Conservation (phyloP, 2,888 invertebrate genomes). For the Eupithecia tripunctaria region DNA sequence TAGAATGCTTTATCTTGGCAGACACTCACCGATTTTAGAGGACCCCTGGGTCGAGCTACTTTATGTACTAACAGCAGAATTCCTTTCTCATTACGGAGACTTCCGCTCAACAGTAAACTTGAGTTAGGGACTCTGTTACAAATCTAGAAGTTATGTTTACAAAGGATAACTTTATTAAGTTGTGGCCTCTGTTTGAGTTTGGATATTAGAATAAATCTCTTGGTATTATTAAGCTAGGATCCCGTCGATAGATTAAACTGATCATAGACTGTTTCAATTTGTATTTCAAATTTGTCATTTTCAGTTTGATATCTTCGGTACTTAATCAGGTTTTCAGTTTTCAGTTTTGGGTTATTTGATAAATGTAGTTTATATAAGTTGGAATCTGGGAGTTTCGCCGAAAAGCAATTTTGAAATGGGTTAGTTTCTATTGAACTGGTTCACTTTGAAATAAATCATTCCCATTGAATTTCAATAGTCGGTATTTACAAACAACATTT, state of each 20-base stretch:
- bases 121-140: constrained; percentile 41
- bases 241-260: constrained; percentile 35
- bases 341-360: constrained; percentile 19
- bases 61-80: constrained; percentile 41
- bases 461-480: not conserved
- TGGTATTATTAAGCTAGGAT: constrained; percentile 36
- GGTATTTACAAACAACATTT: not conserved
- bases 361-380: constrained; percentile 14
- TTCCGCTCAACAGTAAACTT: constrained; percentile 41
- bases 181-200: constrained; percentile 35
- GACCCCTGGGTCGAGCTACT: constrained; percentile 41
- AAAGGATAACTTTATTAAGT: constrained; percentile 45
- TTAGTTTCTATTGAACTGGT: constrained; percentile 2
- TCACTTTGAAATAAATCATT: constrained; percentile 10
- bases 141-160: constrained; percentile 45
- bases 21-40: constrained; percentile 38
- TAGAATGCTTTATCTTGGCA: constrained; percentile 40
- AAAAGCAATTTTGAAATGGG: constrained; percentile 4
- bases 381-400: not conserved
- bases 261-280: constrained; percentile 38
- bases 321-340: constrained; percentile 19
- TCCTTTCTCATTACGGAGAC: constrained; percentile 44
- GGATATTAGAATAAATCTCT: constrained; percentile 32
- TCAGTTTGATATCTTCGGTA: constrained; percentile 16
- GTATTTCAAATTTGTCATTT: constrained; percentile 27